phyloP scores from a whole-genome alignment of 2,113 vertebrate species.

The Oncorhynchus nerka region DNA sequence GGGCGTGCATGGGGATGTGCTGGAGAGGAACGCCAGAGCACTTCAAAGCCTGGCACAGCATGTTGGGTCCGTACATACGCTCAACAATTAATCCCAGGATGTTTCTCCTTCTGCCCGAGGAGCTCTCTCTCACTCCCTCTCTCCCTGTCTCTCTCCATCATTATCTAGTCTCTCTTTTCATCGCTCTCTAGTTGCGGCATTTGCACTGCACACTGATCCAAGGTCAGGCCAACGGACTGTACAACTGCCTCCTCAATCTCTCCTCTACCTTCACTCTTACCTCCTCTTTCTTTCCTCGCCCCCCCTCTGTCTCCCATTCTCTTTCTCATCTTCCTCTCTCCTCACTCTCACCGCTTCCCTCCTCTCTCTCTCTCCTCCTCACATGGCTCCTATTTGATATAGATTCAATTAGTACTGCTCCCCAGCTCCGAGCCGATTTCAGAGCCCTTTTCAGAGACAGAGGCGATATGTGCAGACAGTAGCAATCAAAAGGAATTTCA shows the following conservation, averaged over 20 bases:
- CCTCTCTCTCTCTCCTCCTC: not conserved
- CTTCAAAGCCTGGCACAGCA: constrained; percentile 63
- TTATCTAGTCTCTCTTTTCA: too few species aligned
- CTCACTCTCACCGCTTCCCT: not conserved
- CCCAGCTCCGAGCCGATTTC: constrained; percentile 17
- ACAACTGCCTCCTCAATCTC: not conserved
- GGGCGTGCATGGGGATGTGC: constrained; percentile 14
- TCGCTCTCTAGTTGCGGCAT: not conserved
- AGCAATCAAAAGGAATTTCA: constrained; percentile 28
- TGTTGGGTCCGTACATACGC: constrained; percentile 39
- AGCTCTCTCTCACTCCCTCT: constrained; percentile 13
- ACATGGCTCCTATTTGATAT: too few species aligned
- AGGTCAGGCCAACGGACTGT: not conserved
- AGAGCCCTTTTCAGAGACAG: constrained; percentile 29
- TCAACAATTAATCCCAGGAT: constrained; percentile 66
- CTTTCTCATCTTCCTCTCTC: not conserved
- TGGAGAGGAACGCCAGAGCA: constrained; percentile 49
- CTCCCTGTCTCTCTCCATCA: too few species aligned
- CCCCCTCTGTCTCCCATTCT: not conserved
- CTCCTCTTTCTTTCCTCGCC: not conserved
- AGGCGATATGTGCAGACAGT: constrained; percentile 27
- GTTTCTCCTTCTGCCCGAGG: constrained; percentile 47
- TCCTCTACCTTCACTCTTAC: too few species aligned
- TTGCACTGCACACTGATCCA: constrained; percentile 38
- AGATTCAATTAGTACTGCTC: constrained; percentile 41